Base-by-base conservation (phyloP, 2,888 invertebrate genomes). In the Ferrisia virgata region DNA sequence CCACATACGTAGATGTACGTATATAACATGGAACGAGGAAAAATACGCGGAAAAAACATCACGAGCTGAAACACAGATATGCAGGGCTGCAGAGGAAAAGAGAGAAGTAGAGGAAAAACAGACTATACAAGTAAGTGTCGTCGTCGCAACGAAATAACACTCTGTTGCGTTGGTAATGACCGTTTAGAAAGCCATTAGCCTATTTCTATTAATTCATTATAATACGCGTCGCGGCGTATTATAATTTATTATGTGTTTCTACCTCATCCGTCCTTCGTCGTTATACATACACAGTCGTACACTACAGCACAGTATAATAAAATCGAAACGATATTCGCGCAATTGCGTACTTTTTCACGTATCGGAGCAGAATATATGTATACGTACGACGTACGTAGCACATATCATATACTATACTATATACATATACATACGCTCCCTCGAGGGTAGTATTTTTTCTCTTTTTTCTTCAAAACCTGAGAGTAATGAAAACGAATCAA, bases 171-270 rank as follows among this genome's bases (percentile, higher is more conserved):
- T 64, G 64, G 64, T 64, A 64, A 64, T 64, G 64, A 64, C 64
- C 64, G 64, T 64, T 64, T 64, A 64, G 64, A 64, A 64, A 64
- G 64, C 64, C 64, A 64, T 64, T 64, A 64, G 64, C 64, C 64
- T 64, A 64, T 64, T 64, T 64, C 53, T 53, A 53, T 64, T 64
- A 64, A 64, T 64, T 64, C 64, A 64, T 64, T 64, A 64, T 64
- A 53, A 53, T 53, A 64, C 28, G 64, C 64, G 64, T 64, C 64
- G 64, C 64, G 28, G 64, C 64, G 64, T 64, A 64, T 64, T 64
- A 64, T 64, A 28, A 64, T 64, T 64, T 64, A 28, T 64, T 53
- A 53, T 18, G 36, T 36, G 4, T 18, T 22, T 18, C 53, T 22
- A 22, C 53, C 11, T 8, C 53, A 9, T 36, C 8, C 53, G 53